Conservation (phyloP, 2,113 vertebrate species). For the Tupaia tana region DNA sequence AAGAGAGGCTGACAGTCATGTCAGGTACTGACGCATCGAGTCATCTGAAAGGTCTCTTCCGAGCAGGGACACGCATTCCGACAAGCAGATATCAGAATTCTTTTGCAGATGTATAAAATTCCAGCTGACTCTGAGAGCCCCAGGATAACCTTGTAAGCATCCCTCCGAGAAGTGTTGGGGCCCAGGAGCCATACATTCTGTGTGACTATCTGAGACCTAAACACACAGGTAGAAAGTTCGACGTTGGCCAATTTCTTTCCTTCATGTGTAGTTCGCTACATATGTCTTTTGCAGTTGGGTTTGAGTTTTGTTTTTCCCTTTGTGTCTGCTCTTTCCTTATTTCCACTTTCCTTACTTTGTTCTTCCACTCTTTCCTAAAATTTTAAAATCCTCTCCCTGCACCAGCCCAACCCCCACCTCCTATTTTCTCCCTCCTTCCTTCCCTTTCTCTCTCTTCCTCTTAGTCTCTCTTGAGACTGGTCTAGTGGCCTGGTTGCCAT, state of each 20-base stretch:
- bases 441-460: conserved; percentile 69
- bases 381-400: conserved; percentile 27
- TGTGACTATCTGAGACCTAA: not conserved
- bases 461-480: conserved; percentile 86
- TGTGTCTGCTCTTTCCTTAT: not conserved
- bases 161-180: not conserved
- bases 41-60: not conserved
- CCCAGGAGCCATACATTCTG: not conserved
- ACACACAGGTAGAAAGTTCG: not conserved
- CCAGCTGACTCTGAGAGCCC: not conserved
- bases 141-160: not conserved
- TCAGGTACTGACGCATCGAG: fast-evolving
- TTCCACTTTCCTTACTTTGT: conserved; percentile 15
- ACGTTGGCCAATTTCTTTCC: not conserved
- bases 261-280: fast-evolving
- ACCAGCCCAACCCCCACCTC: conserved; percentile 51
- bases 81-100: not conserved
- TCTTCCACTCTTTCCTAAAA: conserved; percentile 38
- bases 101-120: not conserved
- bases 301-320: not conserved
- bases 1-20: not conserved
- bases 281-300: not conserved
- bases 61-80: not conserved
- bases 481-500: conserved; percentile 91
- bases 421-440: conserved; percentile 64